Evolutionary conservation across 2,797 vertebrate species (phyloP).

Genomic region (Sitta carolinensis): DNA sequence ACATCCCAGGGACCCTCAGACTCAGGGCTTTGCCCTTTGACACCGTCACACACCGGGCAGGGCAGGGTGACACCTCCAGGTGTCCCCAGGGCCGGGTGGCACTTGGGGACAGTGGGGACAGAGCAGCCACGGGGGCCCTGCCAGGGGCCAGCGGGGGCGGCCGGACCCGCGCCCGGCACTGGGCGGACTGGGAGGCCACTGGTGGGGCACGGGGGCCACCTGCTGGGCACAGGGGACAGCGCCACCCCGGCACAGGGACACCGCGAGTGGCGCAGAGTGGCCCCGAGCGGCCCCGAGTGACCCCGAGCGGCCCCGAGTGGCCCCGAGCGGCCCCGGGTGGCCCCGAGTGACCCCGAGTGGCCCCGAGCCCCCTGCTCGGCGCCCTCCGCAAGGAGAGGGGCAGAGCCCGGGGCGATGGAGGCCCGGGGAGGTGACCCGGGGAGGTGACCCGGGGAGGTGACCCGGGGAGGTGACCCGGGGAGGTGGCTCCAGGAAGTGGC

Average conservation of each 20-base stretch:
- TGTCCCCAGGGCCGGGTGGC: background rate
- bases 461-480: too few species aligned
- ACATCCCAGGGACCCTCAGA: background rate
- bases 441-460: too few species aligned
- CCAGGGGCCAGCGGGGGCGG: background rate
- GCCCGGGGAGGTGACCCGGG: background rate
- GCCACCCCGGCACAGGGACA: background rate
- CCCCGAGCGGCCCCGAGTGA: too few species aligned
- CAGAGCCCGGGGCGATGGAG: background rate
- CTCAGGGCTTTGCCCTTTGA: background rate
- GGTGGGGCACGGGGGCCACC: slow-evolving; percentile 24
- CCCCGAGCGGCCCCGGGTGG: background rate
- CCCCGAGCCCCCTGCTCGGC: background rate
- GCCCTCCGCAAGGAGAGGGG: too few species aligned
- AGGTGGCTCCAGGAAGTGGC: background rate
- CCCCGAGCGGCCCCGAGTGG: too few species aligned
- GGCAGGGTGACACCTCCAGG: background rate
- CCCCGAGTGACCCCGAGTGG: background rate
- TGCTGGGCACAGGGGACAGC: slow-evolving; percentile 17
- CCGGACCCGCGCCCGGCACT: fast-evolving
- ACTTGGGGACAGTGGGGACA: background rate
- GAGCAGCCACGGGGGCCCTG: background rate
- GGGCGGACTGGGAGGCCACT: background rate
- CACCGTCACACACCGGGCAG: fast-evolving
- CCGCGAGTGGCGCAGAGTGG: too few species aligned